A percentile compares a stretch with the other conserved stretches of the same genome.
Evolutionary conservation across 2,797 vertebrate genomes (phyloP).

Genomic region (Tympanoctomys barrerae): DNA sequence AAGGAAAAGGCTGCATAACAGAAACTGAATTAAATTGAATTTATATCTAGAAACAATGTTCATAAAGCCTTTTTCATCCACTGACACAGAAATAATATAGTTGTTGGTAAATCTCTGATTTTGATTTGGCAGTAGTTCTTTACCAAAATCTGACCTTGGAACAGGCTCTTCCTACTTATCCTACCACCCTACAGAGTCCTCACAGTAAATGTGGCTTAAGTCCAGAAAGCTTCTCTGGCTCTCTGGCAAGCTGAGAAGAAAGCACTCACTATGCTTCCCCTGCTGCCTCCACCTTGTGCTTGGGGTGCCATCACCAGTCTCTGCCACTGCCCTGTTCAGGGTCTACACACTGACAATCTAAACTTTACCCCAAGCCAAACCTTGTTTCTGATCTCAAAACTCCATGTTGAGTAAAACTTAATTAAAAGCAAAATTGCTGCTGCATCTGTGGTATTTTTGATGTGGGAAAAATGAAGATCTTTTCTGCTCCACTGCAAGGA

Average conservation of each 20-base stretch:
- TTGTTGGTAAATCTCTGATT: not conserved
- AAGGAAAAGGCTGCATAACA: not conserved
- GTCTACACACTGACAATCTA: not conserved
- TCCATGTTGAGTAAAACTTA: not conserved
- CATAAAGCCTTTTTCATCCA: not conserved
- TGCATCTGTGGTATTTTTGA: conserved; percentile 20
- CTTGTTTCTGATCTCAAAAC: not conserved
- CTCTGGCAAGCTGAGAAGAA: not conserved
- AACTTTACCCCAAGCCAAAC: not conserved
- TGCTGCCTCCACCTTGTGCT: not conserved
- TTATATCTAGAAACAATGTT: conserved; percentile 20
- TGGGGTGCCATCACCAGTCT: too few species aligned
- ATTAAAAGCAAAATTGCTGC: not conserved
- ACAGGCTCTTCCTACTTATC: not conserved
- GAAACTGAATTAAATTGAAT: not conserved
- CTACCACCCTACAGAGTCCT: too few species aligned
- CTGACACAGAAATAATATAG: not conserved
- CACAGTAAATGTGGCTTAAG: not conserved
- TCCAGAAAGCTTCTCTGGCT: not conserved
- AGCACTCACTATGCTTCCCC: not conserved
- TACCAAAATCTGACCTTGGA: not conserved
- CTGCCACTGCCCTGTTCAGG: not conserved
- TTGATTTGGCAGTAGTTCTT: conserved; percentile 6
- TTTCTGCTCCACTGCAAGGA: not conserved
- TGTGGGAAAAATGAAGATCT: not conserved